phyloP scores from a whole-genome alignment of 2,113 vertebrate genomes.

The Colistium nudipinnis region DNA sequence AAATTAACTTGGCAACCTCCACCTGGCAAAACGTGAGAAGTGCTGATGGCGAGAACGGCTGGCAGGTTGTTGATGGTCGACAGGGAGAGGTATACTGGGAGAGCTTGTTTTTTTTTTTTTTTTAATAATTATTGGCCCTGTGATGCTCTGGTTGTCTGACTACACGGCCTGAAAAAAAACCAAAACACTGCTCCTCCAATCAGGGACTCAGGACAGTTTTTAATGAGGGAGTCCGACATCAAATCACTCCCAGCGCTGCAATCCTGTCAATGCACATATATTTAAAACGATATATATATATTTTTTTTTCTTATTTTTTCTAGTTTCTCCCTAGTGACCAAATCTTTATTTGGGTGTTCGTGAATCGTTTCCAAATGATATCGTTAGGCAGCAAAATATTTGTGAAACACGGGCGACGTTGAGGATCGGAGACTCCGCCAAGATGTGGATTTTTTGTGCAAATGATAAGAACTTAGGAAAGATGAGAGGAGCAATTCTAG shows the following conservation, averaged over 20 bases:
- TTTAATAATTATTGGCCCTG: no score
- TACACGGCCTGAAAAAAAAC: neutral
- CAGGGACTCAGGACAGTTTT: conserved; percentile 33
- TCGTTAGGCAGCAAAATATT: conserved; percentile 18
- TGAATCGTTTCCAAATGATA: conserved; percentile 22
- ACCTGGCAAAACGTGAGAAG: conserved; percentile 6
- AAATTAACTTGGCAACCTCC: conserved; percentile 40
- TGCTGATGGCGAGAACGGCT: conserved; percentile 15
- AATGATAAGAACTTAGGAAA: no score
- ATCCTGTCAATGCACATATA: conserved; percentile 11
- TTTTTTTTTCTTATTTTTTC: neutral
- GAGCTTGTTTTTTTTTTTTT: no score
- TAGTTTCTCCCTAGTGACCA: neutral
- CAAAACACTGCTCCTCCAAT: conserved; percentile 2
- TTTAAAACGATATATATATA: neutral
- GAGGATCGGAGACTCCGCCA: neutral
- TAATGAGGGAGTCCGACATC: conserved; percentile 24
- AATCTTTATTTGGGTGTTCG: conserved; percentile 32
- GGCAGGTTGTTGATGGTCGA: neutral
- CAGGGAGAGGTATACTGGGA: neutral
- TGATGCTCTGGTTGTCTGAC: conserved; percentile 1
- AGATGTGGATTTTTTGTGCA: conserved; percentile 2
- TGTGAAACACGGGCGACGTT: neutral
- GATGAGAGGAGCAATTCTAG: neutral
- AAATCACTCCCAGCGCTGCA: conserved; percentile 11